Evolutionary conservation across 2,113 vertebrate species (phyloP).

Genomic region (Thamnaconus septentrionalis): DNA sequence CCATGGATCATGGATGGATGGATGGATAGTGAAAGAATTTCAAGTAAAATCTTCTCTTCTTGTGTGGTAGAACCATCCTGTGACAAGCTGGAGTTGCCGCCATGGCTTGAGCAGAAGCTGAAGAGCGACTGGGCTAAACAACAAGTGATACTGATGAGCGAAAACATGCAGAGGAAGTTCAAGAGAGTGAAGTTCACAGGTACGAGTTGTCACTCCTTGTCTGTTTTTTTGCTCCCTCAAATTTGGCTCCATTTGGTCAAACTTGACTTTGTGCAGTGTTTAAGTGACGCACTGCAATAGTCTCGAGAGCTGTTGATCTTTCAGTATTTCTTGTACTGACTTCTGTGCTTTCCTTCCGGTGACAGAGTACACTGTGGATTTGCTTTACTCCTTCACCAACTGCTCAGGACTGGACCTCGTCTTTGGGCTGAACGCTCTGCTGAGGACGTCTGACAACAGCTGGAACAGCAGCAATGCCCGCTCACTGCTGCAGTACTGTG

Average conservation of each 20-base stretch:
- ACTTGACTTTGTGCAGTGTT: no score
- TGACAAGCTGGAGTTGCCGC: conserved; percentile 43
- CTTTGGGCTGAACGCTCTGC: conserved; percentile 92
- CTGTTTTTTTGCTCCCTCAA: neutral
- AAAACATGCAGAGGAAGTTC: conserved; percentile 62
- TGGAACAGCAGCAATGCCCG: conserved; percentile 89
- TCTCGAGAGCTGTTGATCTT: no score
- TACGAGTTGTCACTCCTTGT: conserved; percentile 13
- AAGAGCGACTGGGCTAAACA: conserved; percentile 63
- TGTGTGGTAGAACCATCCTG: conserved; percentile 40
- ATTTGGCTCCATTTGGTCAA: no score
- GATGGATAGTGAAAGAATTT: neutral
- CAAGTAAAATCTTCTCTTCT: neutral
- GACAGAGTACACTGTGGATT: conserved; percentile 83
- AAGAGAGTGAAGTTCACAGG: conserved; percentile 64
- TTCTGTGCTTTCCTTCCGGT: neutral
- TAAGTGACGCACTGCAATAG: no score
- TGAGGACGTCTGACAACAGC: conserved; percentile 73
- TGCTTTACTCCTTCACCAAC: conserved; percentile 83
- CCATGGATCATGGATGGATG: no score
- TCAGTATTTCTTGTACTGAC: neutral
- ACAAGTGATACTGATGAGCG: conserved; percentile 43
- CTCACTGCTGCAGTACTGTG: conserved; percentile 82
- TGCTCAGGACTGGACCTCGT: conserved; percentile 86
- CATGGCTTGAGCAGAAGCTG: conserved; percentile 60